A percentile compares a stretch with the other conserved stretches of the same genome.
These are phyloP conservation scores for Folsomia candida DNA, from an alignment of 2,888 invertebrate genomes.

Conservation along the genomic window DNA sequence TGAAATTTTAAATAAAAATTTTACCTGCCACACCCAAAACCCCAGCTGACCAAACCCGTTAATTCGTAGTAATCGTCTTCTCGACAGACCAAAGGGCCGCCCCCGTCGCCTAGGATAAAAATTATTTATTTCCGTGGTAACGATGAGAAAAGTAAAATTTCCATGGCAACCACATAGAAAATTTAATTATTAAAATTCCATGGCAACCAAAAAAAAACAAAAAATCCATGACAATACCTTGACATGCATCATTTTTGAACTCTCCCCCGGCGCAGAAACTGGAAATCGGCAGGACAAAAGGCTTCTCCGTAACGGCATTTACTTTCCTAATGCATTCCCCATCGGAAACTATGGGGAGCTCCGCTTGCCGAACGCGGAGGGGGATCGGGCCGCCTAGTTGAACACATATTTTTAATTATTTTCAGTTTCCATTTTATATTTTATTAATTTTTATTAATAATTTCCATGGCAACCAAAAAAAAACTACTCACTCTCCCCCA, in stretches of 20 bases:
- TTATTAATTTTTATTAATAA: neutral
- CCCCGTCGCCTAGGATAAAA: conserved; percentile 27
- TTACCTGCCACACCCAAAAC: conserved; percentile 93
- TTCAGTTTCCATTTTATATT: neutral
- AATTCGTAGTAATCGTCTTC: conserved; percentile 87
- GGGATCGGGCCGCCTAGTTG: conserved; percentile 86
- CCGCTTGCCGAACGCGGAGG: conserved; percentile 81
- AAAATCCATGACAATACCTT: conserved; percentile 60
- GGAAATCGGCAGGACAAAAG: conserved; percentile 86
- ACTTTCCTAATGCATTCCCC: conserved; percentile 88
- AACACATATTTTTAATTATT: too few species aligned
- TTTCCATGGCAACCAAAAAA: conserved; percentile 1
- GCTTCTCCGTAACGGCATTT: conserved; percentile 90
- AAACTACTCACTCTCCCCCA: conserved; percentile 75
- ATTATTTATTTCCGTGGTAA: neutral
- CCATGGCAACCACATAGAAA: too few species aligned
- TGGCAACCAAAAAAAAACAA: neutral
- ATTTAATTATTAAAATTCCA: too few species aligned
- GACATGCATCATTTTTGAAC: conserved; percentile 88
- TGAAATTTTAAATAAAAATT: conserved; percentile 53
- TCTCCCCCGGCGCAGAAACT: conserved; percentile 94
- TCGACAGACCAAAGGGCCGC: conserved; percentile 42
- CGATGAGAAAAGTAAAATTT: too few species aligned
- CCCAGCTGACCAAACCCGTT: conserved; percentile 92
- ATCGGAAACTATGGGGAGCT: conserved; percentile 88